Base-by-base conservation (phyloP, 2,797 vertebrate genomes). In the Syngnathus rostellatus region DNA sequence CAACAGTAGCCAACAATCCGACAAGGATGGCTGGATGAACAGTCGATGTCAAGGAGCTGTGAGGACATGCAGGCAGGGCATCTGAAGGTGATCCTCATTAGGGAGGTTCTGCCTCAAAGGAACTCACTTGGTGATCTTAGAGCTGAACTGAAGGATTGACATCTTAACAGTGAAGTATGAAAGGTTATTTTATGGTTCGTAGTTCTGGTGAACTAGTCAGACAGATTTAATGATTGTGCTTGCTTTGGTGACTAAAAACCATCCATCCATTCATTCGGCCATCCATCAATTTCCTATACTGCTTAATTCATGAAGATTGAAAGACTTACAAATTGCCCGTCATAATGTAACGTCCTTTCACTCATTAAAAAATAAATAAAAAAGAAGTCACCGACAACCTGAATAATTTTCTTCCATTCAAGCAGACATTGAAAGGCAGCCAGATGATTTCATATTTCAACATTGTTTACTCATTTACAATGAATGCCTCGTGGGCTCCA, bases 401-500 rank as follows among this genome's bases (percentile, higher is more conserved):
- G 17, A 21, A n/a, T 50, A 8, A 50, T 59, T 38, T 39, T 59
- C 31, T 59, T 39, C 17, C 8, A 55, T 25, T 5, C 1, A 8
- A 21, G 10, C 8, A 12, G 11, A 16, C 23, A 37, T 25, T 63
- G 60, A 14, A 23, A 45, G 38, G 9, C 60, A 50, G 21, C 62
- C 62, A 8, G 62, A 31, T 7, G 31, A 64, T 51, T 50, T 51
- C 19, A 37, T 17, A 51, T 39, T 31, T 40, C n/a, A 21, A 1
- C 38, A 43, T 41, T 60, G 10, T 43, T 53, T 63, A 65, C 8
- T 8, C 68, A 9, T 65, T 31, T 64, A 10, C 62, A 63, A 63
- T 31, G 25, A 51, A 51, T 63, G 67, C 66, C 75, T 75, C 25
- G 7, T 12, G 67, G 66, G 64, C 72, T 77, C 48, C 71, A 69